Evolutionary conservation across 2,113 vertebrate species (phyloP), one percentile per base, ranked within the genome.

Genomic region (Mungos mungo): DNA sequence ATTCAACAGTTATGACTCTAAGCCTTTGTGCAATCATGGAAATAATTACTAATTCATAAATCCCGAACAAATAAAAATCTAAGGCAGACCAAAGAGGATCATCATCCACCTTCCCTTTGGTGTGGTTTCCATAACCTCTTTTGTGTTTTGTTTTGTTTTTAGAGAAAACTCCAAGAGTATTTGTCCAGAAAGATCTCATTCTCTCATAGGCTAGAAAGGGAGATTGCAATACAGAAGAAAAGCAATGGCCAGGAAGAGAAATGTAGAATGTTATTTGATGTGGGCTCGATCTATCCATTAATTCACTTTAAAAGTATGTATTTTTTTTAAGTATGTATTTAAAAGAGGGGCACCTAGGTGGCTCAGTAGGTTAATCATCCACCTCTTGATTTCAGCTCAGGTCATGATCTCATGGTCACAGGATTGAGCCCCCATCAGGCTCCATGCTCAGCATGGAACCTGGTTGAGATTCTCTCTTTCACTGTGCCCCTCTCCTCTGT

Each of bases 11-110:
- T 96, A 21, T 25, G 66, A 84, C 81, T 82, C 82, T 81, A 92
- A 97, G 47, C 80, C 54, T 97, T 92, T 93, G 87, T 97, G 60
- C 74, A 98, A 69, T 96, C 94, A 96, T 85, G 81, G 94, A 94
- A 97, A 95, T 94, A 97, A 94, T 95, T 92, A 85, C 81, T 94
- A 88, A 97, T 65, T 95, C 81, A 93, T 93, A 96, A 96, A 90
- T 96, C 60, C 23, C 7, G 7, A 97, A 69, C 13, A 66, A 96
- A 95, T 95, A 95, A 82, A 90, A 89, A 38, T 29, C 38, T 66
- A 31, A 88, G 79, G 63, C 35, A 96, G 76, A 90, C 33, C 47
- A 80, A 52, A 90, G 23, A 92, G 45, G 41, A 79, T 68, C 84
- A 63, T 83, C 10, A 68, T 31, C 31, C 12, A 69, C 15, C 27